Percentiles rank a stretch among this genome's conserved stretches.
phyloP scores from a whole-genome alignment of 2,888 invertebrate genomes.

The Clusia tigrina region DNA sequence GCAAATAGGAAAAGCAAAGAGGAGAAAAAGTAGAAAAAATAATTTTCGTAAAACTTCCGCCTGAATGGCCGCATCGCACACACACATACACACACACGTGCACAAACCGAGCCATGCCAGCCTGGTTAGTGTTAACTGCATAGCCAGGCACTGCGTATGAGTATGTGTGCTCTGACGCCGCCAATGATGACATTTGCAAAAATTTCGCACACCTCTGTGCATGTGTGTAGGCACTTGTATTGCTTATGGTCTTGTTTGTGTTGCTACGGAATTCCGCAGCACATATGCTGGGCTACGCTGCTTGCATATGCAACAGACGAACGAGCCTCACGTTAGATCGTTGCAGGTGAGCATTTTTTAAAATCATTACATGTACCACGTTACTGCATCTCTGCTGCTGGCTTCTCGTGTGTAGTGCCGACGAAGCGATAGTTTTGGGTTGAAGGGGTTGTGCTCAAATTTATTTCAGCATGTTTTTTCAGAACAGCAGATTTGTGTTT shows the following conservation, averaged over 20 bases:
- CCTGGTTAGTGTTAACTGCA: background rate
- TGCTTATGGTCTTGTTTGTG: background rate
- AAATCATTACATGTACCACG: background rate
- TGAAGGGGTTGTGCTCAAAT: too few species aligned
- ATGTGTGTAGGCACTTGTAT: too few species aligned
- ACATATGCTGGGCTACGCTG: background rate
- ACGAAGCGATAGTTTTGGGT: background rate
- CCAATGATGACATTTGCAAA: conserved; percentile 1
- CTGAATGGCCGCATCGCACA: conserved; percentile 1
- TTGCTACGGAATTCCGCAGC: background rate
- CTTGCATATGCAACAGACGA: background rate
- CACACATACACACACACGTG: background rate
- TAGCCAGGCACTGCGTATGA: background rate
- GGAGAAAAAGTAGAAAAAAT: background rate
- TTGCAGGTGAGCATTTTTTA: background rate
- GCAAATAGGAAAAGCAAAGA: background rate
- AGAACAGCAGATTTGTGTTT: background rate
- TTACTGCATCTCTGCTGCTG: background rate
- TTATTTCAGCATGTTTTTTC: background rate
- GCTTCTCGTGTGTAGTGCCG: background rate
- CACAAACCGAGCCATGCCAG: background rate
- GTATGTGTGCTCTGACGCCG: background rate
- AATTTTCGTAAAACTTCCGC: conserved; percentile 3
- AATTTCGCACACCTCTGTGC: too few species aligned
- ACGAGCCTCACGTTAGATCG: background rate